phyloP scores from a whole-genome alignment of 92 coral and sea anemone species.

The Metridium senile region DNA sequence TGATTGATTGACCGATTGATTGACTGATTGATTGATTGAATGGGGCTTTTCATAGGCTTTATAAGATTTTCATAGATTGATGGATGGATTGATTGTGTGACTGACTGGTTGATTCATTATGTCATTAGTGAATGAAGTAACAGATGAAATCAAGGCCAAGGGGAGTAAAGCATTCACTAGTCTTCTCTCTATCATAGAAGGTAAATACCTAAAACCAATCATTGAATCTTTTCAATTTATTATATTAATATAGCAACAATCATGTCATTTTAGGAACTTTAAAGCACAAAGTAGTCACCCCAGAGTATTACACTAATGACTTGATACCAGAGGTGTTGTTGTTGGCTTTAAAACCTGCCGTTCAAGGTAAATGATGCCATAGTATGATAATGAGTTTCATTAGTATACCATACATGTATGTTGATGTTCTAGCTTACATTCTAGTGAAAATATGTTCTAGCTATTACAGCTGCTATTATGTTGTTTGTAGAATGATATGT shows the following conservation, averaged over 20 bases:
- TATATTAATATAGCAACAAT: background rate
- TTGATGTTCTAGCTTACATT: too few relatives aligned
- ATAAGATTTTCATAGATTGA: too few relatives aligned
- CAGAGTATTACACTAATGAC: constrained; percentile 6
- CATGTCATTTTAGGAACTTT: constrained; percentile 22
- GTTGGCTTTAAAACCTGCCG: constrained; percentile 11
- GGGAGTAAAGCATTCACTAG: constrained; percentile 47
- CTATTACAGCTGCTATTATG: too few relatives aligned
- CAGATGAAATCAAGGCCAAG: constrained; percentile 26
- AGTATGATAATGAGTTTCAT: too few relatives aligned
- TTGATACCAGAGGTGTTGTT: constrained; percentile 24
- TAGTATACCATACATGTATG: too few relatives aligned
- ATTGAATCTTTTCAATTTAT: too few relatives aligned
- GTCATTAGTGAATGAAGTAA: constrained; percentile 20
- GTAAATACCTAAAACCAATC: too few relatives aligned
- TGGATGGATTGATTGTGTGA: background rate
- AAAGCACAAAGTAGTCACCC: constrained; percentile 15
- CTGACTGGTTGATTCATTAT: background rate
- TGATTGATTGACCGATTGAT: background rate
- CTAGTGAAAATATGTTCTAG: too few relatives aligned
- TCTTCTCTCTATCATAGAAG: constrained; percentile 56
- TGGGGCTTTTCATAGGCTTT: too few relatives aligned
- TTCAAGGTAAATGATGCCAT: constrained; percentile 15
- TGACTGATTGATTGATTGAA: background rate
- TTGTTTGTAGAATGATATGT: too few relatives aligned